A percentile compares a stretch with the other conserved stretches of the same genome.
Conservation (phyloP, 2,113 vertebrate genomes). For the Rhynchopsitta pachyrhyncha region DNA sequence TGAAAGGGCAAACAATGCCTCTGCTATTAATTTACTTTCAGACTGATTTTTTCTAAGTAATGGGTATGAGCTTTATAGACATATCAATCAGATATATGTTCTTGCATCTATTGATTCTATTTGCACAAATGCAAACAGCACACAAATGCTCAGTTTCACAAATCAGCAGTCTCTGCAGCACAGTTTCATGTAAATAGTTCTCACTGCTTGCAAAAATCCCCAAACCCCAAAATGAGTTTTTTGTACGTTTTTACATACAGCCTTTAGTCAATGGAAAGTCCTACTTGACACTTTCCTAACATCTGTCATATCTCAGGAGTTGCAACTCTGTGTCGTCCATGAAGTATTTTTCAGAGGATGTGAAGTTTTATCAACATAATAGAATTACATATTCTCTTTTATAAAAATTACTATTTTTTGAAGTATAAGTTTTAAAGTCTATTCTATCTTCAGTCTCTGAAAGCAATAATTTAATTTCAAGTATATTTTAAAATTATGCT, state of each 20-base stretch:
- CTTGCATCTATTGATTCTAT: neutral
- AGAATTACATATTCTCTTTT: neutral
- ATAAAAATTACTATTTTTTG: slow-evolving; percentile 21
- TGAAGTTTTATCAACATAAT: slow-evolving; percentile 4
- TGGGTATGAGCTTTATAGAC: neutral
- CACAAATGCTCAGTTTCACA: neutral
- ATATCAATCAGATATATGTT: neutral
- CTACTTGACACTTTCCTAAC: neutral
- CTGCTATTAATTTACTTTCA: neutral
- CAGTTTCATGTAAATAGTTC: neutral
- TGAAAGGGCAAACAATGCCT: neutral
- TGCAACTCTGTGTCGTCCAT: neutral
- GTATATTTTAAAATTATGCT: slow-evolving; percentile 9
- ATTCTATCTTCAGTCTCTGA: slow-evolving; percentile 3
- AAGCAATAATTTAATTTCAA: slow-evolving; percentile 28
- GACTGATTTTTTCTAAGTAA: neutral
- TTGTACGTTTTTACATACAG: neutral
- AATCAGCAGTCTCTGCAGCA: neutral
- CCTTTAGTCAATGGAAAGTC: neutral
- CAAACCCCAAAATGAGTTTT: neutral
- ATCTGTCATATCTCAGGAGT: neutral
- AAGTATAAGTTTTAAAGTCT: slow-evolving; percentile 18
- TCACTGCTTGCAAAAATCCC: neutral
- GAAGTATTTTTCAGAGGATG: slow-evolving; percentile 20
- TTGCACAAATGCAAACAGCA: neutral